Evolutionary conservation across 2,797 vertebrate species (phyloP).

Genomic region (Ctenopoma kingsleyae): DNA sequence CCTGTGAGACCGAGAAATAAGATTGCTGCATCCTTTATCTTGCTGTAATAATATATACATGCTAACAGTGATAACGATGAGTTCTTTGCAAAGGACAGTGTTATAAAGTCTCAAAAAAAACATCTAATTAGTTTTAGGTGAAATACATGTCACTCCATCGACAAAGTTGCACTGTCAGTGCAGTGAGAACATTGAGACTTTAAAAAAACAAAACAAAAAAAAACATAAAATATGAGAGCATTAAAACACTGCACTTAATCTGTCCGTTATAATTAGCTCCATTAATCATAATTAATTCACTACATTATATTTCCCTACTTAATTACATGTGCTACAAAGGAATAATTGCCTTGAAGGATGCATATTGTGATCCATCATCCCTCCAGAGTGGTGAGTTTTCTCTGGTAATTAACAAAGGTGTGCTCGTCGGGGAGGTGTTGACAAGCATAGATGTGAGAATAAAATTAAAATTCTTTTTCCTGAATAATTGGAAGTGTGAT

Average conservation of each 20-base stretch:
- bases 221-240: slow-evolving; percentile 78
- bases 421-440: slow-evolving; percentile 58
- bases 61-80: not conserved
- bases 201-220: slow-evolving; percentile 68
- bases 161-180: slow-evolving; percentile 40
- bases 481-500: slow-evolving; percentile 12
- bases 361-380: slow-evolving; percentile 81
- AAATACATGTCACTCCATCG: not conserved
- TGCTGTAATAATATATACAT: not conserved
- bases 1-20: too few species aligned
- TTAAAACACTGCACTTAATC: slow-evolving; percentile 83
- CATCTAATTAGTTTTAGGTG: too few species aligned
- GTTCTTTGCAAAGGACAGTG: not conserved
- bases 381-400: slow-evolving; percentile 72
- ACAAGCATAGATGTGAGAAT: slow-evolving; percentile 52
- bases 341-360: slow-evolving; percentile 85
- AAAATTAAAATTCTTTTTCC: slow-evolving; percentile 40
- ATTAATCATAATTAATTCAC: slow-evolving; percentile 87
- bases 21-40: not conserved
- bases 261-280: slow-evolving; percentile 80
- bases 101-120: not conserved
- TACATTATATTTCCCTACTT: slow-evolving; percentile 84
- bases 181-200: slow-evolving; percentile 41
- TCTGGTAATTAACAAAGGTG: slow-evolving; percentile 82
- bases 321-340: slow-evolving; percentile 86